These are phyloP conservation scores for Cataglyphis rosenhaueri DNA, from an alignment of 2,888 invertebrate species.

Conservation along the genomic window DNA sequence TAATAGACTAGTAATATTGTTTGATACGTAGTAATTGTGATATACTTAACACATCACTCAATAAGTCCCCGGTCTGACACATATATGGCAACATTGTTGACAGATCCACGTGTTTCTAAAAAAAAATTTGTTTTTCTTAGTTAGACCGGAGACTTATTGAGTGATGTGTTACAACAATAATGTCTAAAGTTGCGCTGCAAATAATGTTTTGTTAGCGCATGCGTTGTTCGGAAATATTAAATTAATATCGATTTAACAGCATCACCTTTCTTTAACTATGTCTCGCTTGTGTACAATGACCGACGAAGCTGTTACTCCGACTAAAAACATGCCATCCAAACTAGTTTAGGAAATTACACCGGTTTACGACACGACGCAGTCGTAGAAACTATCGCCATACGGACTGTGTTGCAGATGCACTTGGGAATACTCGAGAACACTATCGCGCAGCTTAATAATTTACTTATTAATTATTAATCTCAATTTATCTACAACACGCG, in stretches of 20 bases:
- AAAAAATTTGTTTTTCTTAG: too few relatives aligned
- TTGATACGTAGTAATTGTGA: not conserved
- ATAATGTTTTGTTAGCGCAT: not conserved
- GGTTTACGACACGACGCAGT: conserved; percentile 31
- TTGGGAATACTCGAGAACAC: conserved; percentile 43
- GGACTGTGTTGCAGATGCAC: conserved; percentile 46
- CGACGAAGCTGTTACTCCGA: conserved; percentile 22
- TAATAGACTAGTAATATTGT: not conserved
- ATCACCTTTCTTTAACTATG: conserved; percentile 35
- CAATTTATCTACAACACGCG: conserved; percentile 44
- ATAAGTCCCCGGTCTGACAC: too few relatives aligned
- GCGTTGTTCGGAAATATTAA: not conserved
- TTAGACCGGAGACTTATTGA: too few relatives aligned
- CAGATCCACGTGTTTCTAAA: too few relatives aligned
- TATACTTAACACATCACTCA: not conserved
- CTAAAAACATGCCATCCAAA: conserved; percentile 43
- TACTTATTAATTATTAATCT: conserved; percentile 66
- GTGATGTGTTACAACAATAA: too few relatives aligned
- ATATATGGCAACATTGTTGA: too few relatives aligned
- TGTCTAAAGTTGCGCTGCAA: not conserved
- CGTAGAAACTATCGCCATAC: conserved; percentile 55
- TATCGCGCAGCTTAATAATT: conserved; percentile 60
- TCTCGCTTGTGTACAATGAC: conserved; percentile 18
- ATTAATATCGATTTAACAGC: conserved; percentile 36
- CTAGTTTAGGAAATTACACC: conserved; percentile 58